A percentile compares a stretch with the other conserved stretches of the same genome.
Evolutionary conservation across 37 sponge, comb jelly and placozoan genomes (phyloP).

Genomic region (Theonella swinhoei): DNA sequence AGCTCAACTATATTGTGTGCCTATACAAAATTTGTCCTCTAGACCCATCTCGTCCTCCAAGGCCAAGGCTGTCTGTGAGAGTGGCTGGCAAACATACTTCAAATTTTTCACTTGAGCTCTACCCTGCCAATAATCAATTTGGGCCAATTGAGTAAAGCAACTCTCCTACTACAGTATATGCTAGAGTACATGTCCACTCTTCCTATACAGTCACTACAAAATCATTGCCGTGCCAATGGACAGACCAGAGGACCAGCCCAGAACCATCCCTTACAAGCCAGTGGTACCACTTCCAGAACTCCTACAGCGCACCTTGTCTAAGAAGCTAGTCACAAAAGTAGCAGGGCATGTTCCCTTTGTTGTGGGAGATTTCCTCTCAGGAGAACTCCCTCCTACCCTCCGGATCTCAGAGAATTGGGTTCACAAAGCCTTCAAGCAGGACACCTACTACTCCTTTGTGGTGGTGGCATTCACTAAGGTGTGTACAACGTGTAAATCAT

Average conservation of each 20-base stretch:
- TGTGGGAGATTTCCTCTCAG: constrained; percentile 10
- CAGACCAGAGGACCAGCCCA: not conserved
- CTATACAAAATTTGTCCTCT: not conserved
- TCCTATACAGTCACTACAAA: constrained; percentile 38
- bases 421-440: constrained; percentile 39
- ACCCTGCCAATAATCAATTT: constrained; percentile 18
- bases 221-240: constrained; percentile 56
- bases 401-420: constrained; percentile 8
- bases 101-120: constrained; percentile 30
- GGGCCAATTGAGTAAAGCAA: constrained; percentile 37
- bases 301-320: constrained; percentile 12
- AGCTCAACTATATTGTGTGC: not conserved
- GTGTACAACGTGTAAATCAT: not conserved
- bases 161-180: not conserved
- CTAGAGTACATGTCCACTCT: not conserved
- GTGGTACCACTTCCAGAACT: constrained; percentile 15
- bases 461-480: constrained; percentile 45
- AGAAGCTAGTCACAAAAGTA: constrained; percentile 27
- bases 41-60: constrained; percentile 57
- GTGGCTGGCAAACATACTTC: not conserved
- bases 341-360: constrained; percentile 45
- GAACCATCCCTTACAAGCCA: constrained; percentile 27
- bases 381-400: constrained; percentile 29
- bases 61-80: constrained; percentile 20
- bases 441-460: constrained; percentile 53